Evolutionary conservation across 2,888 invertebrate genomes (phyloP).

Genomic region (Notocelia uddmanniana): DNA sequence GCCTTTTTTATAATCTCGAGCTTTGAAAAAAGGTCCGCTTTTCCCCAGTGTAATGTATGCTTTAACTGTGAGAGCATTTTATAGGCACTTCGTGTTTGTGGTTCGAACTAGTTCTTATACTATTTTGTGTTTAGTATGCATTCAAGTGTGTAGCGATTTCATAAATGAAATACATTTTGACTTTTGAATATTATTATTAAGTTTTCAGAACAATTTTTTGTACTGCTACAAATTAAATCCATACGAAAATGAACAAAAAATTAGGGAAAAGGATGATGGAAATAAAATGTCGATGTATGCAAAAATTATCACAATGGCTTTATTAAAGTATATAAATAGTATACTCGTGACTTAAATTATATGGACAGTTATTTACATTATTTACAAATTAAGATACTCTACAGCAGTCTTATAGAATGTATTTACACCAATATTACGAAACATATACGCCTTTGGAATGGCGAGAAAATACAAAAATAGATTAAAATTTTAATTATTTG

Average conservation of each 20-base stretch:
- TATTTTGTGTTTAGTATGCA: constrained; percentile 21
- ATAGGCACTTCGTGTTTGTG: constrained; percentile 25
- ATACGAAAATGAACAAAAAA: constrained; percentile 34
- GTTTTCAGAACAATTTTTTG: background rate
- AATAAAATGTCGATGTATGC: constrained; percentile 70
- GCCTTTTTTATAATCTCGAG: constrained; percentile 54
- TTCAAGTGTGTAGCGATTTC: constrained; percentile 13
- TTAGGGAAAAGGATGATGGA: constrained; percentile 44
- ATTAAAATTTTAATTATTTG: constrained; percentile 82
- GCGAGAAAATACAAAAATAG: constrained; percentile 84
- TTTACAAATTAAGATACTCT: constrained; percentile 81
- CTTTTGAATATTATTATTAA: constrained; percentile 28
- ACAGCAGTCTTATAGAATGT: constrained; percentile 86
- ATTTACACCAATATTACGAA: constrained; percentile 80
- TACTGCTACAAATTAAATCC: constrained; percentile 26
- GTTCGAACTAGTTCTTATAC: constrained; percentile 22
- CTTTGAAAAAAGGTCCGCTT: constrained; percentile 37
- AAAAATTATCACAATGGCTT: constrained; percentile 86
- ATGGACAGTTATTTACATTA: constrained; percentile 81
- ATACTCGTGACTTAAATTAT: constrained; percentile 81
- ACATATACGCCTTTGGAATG: constrained; percentile 71
- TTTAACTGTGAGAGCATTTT: constrained; percentile 33
- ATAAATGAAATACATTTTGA: constrained; percentile 6
- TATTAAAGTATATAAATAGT: constrained; percentile 86
- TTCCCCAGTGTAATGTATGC: constrained; percentile 41